Base-by-base conservation (phyloP, 2,113 vertebrate species). In the Pelodiscus sinensis region DNA sequence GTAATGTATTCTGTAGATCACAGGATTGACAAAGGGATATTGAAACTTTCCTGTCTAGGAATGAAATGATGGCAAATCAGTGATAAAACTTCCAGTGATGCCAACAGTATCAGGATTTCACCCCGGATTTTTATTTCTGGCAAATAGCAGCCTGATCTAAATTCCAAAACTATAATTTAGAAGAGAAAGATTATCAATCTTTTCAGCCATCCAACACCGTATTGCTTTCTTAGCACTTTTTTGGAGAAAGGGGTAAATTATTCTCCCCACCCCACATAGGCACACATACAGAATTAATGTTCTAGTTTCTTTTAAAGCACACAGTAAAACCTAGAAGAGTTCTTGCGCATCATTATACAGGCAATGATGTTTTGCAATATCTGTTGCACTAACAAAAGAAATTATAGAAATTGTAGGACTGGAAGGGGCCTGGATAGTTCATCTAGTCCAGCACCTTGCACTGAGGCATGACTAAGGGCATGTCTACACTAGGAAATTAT, bases 121-220 rank as follows among this genome's bases (percentile, higher is more conserved):
- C 16, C 24, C 25, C 68, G 60, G 27, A 3, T 22, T 84, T 85
- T 57, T 25, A 79, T 88, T 88, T 55, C 24, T 90, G 78, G 83
- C 55, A n/a, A 81, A 51, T 84, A 77, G 11, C 38, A 77, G 38
- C 86, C 82, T 81, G 4, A 19, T 79, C 6, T 91, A 54, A 83
- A 92, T 79, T 86, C 21, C 86, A 93, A 95, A 81, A 24, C 19
- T 14, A 29, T 57, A 92, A 62, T 78, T 87, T 77, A 89, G 92
- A 90, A 13, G 10, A 84, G 79, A 84, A 5, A 21, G 6, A 35
- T 58, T 52, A 25, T 55, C 27, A 52, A 2, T 62, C 77, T 79
- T 71, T 50, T 52, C 19, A 90, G 79, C 3, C 75, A 31, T 50
- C 57, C 84, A 84, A 9, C 52, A 4, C 4, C 1, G 1, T 68